Base-by-base conservation (phyloP, 1,140 invertebrate species). In the Drosophila santomea region DNA sequence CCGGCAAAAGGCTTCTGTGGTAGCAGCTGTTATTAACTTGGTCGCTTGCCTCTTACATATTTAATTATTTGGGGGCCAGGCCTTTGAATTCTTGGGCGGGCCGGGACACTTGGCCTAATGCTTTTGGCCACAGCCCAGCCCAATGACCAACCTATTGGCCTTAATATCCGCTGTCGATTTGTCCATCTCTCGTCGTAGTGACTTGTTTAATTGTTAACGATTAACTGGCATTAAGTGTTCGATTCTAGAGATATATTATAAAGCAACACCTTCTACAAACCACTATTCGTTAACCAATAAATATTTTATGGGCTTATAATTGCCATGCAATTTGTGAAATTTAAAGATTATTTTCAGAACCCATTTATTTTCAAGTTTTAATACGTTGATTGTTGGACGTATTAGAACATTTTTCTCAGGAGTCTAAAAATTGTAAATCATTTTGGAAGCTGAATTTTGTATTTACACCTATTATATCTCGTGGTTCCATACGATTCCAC, bases 1-100 rank as follows among this genome's bases (percentile, higher is more conserved):
- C 44, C 43, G 58, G 48, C 52, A 85, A 85, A 84, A 83, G 77
- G 80, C 84, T 88, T 88, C 83, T 89, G 84, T 58, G 60, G 60
- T 66, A 51, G 80, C 80, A 79, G 75, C 79, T 88, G 75, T 64
- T 72, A 86, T 86, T 88, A 86, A 62, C 47, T 63, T 23, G 38
- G 39, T 35, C 45, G 55, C 44, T 66, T 64, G 54, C 52, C 80
- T 74, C 32, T 54, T 50, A 61, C 41, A 59, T 56, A 68, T 82
- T 83, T 88, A 83, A 88, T 88, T 83, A 76, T 89, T 41, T 32
- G 61, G 78, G 61, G 61, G 44, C 64, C 55, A 12, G 43, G 61
- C 44, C 45, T 63, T 60, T 63, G 35, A 25, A 52, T 74, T 75
- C 72, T 75, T 57, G 72, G 73, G 73, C 72, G 73, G 73, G 61